phyloP scores from a whole-genome alignment of 2,888 invertebrate species.

The Acleris cristana region DNA sequence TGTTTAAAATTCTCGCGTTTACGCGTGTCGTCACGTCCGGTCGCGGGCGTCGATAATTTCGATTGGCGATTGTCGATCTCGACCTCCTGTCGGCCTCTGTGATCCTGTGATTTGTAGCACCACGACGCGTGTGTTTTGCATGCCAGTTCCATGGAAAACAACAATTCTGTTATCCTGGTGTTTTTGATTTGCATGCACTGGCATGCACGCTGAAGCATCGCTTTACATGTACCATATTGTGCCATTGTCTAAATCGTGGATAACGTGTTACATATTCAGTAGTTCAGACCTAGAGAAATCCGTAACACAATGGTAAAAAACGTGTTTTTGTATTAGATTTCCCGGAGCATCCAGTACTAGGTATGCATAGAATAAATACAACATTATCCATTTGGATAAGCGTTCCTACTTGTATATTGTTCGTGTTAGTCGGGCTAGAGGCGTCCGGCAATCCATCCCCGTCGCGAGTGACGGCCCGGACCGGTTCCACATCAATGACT shows the following conservation, averaged over 20 bases:
- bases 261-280: not conserved
- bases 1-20: slow-evolving; percentile 81
- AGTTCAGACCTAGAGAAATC: not conserved
- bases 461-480: slow-evolving; percentile 64
- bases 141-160: slow-evolving; percentile 53
- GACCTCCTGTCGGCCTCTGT: slow-evolving; percentile 78
- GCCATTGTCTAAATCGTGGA: not conserved
- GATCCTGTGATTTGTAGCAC: slow-evolving; percentile 76
- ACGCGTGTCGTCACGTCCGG: slow-evolving; percentile 80
- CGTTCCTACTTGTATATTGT: slow-evolving; percentile 8
- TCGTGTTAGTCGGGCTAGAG: slow-evolving; percentile 16
- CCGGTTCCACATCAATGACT: slow-evolving; percentile 82
- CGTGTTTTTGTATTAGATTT: slow-evolving; percentile 9
- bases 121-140: slow-evolving; percentile 58
- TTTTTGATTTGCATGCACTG: slow-evolving; percentile 23
- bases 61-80: slow-evolving; percentile 69
- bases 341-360: not conserved
- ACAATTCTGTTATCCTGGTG: slow-evolving; percentile 32
- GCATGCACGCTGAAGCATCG: not conserved
- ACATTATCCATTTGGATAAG: slow-evolving; percentile 21
- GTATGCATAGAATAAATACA: not conserved
- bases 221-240: slow-evolving; percentile 14
- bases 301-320: not conserved
- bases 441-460: slow-evolving; percentile 70
- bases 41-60: slow-evolving; percentile 56